Conservation (phyloP, 2,113 vertebrate genomes). For the Daboia siamensis region DNA sequence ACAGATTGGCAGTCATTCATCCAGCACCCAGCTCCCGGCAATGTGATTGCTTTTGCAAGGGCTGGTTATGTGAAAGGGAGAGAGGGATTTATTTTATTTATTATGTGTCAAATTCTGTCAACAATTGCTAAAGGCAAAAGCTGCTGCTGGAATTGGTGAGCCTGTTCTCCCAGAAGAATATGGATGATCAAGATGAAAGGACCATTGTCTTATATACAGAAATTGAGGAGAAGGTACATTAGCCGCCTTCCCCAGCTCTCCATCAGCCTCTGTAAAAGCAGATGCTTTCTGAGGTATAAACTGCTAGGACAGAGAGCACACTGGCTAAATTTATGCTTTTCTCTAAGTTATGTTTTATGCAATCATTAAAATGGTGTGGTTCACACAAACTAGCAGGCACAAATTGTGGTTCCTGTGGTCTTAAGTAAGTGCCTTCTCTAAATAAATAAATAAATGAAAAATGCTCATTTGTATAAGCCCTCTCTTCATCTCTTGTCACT, state of each 20-base stretch:
- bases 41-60: not conserved
- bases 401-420: not conserved
- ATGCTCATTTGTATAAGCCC: not conserved
- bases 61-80: not conserved
- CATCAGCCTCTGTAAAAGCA: not conserved
- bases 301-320: not conserved
- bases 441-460: not conserved
- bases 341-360: not conserved
- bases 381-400: not conserved
- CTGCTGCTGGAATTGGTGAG: not conserved
- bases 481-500: not conserved
- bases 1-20: slow-evolving; percentile 5
- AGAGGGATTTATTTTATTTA: not conserved
- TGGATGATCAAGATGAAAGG: not conserved
- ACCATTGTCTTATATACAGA: not conserved
- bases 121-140: not conserved
- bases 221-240: not conserved
- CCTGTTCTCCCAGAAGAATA: not conserved
- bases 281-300: not conserved
- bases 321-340: not conserved
- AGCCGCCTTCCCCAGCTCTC: not conserved
- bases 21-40: not conserved
- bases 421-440: not conserved
- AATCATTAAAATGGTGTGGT: not conserved
- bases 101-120: not conserved